Percentiles rank a stretch among this genome's conserved stretches.
These are phyloP conservation scores for Terebella lapidaria DNA, from an alignment of 2,888 invertebrate genomes.

Conservation along the genomic window DNA sequence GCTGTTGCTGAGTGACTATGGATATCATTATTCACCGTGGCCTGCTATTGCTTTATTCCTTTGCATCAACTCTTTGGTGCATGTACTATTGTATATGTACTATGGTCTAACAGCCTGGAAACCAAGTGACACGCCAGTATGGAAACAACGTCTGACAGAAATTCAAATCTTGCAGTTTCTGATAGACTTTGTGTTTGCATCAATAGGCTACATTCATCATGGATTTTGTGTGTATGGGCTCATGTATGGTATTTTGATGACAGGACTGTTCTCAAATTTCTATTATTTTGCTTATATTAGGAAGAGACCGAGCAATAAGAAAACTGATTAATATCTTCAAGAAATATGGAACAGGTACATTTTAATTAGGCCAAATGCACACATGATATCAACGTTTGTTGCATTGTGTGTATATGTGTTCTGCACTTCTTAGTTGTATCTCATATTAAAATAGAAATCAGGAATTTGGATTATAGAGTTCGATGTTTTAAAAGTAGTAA, in stretches of 20 bases:
- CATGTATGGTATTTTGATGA: conserved; percentile 45
- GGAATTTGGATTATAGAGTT: too few species aligned
- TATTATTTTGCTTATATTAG: conserved; percentile 28
- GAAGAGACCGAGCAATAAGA: too few species aligned
- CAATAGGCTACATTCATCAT: conserved; percentile 40
- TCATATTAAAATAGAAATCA: too few species aligned
- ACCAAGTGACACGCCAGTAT: conserved; percentile 35
- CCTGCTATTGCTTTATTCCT: conserved; percentile 40
- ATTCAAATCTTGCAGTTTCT: conserved; percentile 47
- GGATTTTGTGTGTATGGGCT: conserved; percentile 47
- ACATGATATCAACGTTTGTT: too few species aligned
- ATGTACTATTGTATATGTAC: conserved; percentile 45
- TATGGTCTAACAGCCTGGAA: conserved; percentile 39
- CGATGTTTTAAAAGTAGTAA: too few species aligned
- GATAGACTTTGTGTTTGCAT: conserved; percentile 35
- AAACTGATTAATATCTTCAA: too few species aligned
- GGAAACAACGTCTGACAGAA: conserved; percentile 46
- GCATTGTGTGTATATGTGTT: too few species aligned
- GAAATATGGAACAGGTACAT: too few species aligned
- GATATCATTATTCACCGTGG: conserved; percentile 37
- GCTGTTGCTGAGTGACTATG: conserved; percentile 43
- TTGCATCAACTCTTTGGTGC: conserved; percentile 43
- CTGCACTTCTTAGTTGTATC: too few species aligned
- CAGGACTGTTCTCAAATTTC: conserved; percentile 42
- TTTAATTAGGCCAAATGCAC: too few species aligned